Conservation (phyloP, 2,797 vertebrate genomes). For the Pipistrellus pygmaeus region DNA sequence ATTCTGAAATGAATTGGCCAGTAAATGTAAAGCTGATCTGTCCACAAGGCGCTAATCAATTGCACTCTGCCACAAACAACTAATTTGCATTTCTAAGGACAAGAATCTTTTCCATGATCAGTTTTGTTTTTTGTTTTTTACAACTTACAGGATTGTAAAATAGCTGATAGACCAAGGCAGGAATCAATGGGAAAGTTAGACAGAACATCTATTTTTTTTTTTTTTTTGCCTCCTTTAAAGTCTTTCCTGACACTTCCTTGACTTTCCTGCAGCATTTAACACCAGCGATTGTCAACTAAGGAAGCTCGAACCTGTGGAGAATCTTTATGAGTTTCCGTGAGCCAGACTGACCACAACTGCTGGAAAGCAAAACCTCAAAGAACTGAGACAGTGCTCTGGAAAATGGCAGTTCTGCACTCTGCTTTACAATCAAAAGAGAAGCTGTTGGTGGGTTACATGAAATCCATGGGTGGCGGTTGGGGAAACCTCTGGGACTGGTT, state of each 20-base stretch:
- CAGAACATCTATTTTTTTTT: background rate
- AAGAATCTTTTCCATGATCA: background rate
- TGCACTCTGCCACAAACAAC: background rate
- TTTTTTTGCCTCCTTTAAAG: background rate
- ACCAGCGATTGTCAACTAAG: background rate
- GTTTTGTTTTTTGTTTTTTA: background rate
- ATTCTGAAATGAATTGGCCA: slow-evolving; percentile 58
- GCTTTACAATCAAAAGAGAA: background rate
- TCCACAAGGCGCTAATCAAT: background rate
- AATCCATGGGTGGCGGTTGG: background rate
- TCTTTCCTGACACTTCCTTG: background rate
- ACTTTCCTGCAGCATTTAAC: background rate
- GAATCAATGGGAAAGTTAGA: background rate
- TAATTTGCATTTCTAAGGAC: slow-evolving; percentile 12
- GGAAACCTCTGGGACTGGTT: background rate
- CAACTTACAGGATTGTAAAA: background rate
- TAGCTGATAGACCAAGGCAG: background rate
- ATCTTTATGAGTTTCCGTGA: background rate
- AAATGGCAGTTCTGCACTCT: background rate
- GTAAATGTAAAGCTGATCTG: background rate
- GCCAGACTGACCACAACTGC: background rate
- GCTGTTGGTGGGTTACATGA: background rate
- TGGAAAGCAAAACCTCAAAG: background rate
- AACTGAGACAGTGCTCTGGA: background rate
- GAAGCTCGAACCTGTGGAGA: background rate